Base-by-base conservation (phyloP, 2,113 vertebrate species). In the Pygoscelis adeliae region DNA sequence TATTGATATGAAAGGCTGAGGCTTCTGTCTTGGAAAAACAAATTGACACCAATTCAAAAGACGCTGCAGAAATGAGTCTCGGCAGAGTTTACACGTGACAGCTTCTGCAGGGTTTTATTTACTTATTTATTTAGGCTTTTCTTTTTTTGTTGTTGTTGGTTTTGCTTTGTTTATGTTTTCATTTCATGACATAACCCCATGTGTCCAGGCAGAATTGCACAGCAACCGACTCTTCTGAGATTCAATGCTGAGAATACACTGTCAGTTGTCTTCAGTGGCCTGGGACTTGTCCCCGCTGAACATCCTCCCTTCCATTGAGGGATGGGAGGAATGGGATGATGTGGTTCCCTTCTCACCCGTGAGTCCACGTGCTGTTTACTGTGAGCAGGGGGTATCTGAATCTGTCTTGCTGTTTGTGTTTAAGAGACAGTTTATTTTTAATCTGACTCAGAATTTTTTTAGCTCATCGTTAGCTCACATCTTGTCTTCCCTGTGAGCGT, bases 101-200 rank as follows among this genome's bases (percentile, higher is more conserved):
- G 40, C 81, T 93, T 78, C 83, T 90, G 72, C 79, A 79, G 81
- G 52, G 17, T 21, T 72, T 34, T 38, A 15, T 25, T 22, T 66
- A 34, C 44, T 18, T 15, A 17, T 10, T 10, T 85, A 25, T 72
- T 47, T 47, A 20, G 46, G 23, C 23, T 67, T 58, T 56, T 52
- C 12, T 8, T n/a, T 38, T 47, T 67, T 29, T 30, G 10, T 44
- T 79, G 34, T 46, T 3, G 2, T 7, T 23, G 26, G 6, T 15
- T 34, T 58, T 67, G 46, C 34, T 40, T 76, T 84, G 89, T 89
- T 97, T 85, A 49, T 69, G n/a, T 90, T 94, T 92, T 91, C 69
- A 16, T 84, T 82, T 6, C 20, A 63, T 95, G 89, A 97, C 89
- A 95, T 79, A 95, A 94, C 29, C 38, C 74, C 73, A 92, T 4